phyloP scores from a whole-genome alignment of 2,113 vertebrate species.

The Tetraodon nigroviridis region DNA sequence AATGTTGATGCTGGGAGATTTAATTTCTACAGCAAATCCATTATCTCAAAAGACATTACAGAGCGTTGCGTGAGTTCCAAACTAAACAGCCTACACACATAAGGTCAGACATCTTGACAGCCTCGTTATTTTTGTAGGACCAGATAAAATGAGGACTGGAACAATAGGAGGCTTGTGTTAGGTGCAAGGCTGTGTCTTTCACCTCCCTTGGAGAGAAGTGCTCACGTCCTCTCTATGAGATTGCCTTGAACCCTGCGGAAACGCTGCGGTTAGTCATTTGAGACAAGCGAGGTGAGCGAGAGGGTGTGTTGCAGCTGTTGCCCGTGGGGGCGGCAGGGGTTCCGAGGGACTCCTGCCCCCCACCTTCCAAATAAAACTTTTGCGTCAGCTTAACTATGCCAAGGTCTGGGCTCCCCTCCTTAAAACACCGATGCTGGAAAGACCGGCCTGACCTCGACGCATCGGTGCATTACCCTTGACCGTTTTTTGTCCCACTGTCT shows the following conservation, averaged over 20 bases:
- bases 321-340: constrained; percentile 29
- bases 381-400: constrained; percentile 55
- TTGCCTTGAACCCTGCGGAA: constrained; percentile 48
- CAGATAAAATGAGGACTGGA: constrained; percentile 46
- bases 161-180: constrained; percentile 61
- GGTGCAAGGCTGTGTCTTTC: constrained; percentile 48
- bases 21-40: constrained; percentile 19
- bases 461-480: constrained; percentile 43
- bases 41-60: constrained; percentile 11
- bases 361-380: constrained; percentile 31
- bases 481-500: constrained; percentile 42
- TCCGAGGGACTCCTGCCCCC: constrained; percentile 33
- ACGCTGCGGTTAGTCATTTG: constrained; percentile 67
- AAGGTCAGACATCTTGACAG: constrained; percentile 46
- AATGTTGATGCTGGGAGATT: constrained; percentile 11
- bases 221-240: constrained; percentile 58
- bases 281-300: constrained; percentile 57
- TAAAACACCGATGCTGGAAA: constrained; percentile 64
- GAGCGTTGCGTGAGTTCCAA: constrained; percentile 14
- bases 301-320: constrained; percentile 67
- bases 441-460: constrained; percentile 33
- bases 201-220: constrained; percentile 47
- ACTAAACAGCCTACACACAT: constrained; percentile 20
- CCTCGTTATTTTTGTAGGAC: constrained; percentile 51
- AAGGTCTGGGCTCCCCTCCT: constrained; percentile 56